Base-by-base conservation (phyloP, 37 sponge, comb jelly and placozoan species). In the Hormiphora californensis region DNA sequence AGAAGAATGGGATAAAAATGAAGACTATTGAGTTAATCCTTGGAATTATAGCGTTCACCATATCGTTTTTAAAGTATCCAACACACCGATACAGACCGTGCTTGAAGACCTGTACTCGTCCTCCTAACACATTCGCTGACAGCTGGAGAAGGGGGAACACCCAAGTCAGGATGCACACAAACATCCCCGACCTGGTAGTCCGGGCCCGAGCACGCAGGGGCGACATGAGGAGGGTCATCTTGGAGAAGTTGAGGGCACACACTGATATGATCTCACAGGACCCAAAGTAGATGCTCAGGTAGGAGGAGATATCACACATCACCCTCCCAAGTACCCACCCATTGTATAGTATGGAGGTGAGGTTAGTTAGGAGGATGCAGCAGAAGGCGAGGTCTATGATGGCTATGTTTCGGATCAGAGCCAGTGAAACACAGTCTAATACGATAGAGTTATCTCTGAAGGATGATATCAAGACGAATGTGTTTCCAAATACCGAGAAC, bases 361-460 rank as follows among this genome's bases (percentile, higher is more conserved):
- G n/a, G n/a, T n/a, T n/a, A n/a, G n/a, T n/a, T n/a, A n/a, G n/a
- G n/a, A n/a, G n/a, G n/a, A n/a, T n/a, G n/a, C n/a, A n/a, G n/a
- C n/a, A n/a, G n/a, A 33, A 73, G 21, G 27, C 81, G 1, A 73
- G 40, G 35, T 73, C 81, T 17, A 33, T 51, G 5, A 73, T 19
- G 25, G 81, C 81, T 41, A 73, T 73, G 46, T 73, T 73, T 19
- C 35, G 8, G 43, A 73, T 73, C 28, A 73, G 8, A 27, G 35
- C 43, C n/a, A 15, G 21, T 8, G 81, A 73, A 3, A 73, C 35
- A 4, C 81, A 43, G 46, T 73, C 81, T 27, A 73, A 28, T 36
- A 43, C 43, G 5, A 73, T 73, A 27, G 81, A 27, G 12, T 73
- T 25, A 4, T 57, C 7, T 57, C n/a, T 57, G n/a, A 57, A 4